Conservation (phyloP, 2,888 invertebrate genomes). For the Lepidocyrtinus sp. region DNA sequence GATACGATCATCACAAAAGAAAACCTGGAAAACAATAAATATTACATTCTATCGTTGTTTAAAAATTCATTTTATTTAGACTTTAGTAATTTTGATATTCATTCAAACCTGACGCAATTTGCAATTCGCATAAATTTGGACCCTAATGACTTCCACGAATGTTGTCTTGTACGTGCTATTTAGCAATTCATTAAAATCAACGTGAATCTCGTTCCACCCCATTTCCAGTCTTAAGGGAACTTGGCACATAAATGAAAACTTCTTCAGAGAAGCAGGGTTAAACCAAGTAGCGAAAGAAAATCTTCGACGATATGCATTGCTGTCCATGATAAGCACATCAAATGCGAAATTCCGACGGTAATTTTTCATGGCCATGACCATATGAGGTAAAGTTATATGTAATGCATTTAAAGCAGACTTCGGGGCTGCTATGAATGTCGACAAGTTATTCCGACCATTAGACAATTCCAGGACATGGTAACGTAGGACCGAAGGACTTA, state of each 20-base stretch:
- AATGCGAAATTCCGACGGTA: slow-evolving; percentile 65
- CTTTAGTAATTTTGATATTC: too few species aligned
- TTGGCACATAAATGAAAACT: slow-evolving; percentile 59
- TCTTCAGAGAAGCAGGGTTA: slow-evolving; percentile 46
- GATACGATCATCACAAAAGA: slow-evolving; percentile 58
- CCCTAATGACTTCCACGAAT: slow-evolving; percentile 60
- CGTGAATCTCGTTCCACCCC: slow-evolving; percentile 68
- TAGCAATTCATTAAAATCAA: slow-evolving; percentile 66
- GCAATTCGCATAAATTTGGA: slow-evolving; percentile 67
- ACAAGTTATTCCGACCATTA: slow-evolving; percentile 43
- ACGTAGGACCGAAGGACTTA: too few species aligned
- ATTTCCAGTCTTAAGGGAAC: slow-evolving; percentile 64
- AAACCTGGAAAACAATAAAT: slow-evolving; percentile 40
- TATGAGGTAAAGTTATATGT: slow-evolving; percentile 65
- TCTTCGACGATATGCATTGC: slow-evolving; percentile 59
- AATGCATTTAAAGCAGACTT: slow-evolving; percentile 42
- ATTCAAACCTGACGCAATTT: slow-evolving; percentile 64
- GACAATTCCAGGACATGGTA: slow-evolving; percentile 55
- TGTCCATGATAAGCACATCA: slow-evolving; percentile 67
- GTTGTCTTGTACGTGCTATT: slow-evolving; percentile 61
- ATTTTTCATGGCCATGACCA: slow-evolving; percentile 66
- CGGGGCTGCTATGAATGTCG: slow-evolving; percentile 55
- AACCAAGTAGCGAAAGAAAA: slow-evolving; percentile 61
- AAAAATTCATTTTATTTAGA: not conserved
- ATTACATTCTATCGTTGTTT: not conserved